phyloP scores from a whole-genome alignment of 2,113 vertebrate species.

The Pristiophorus japonicus region DNA sequence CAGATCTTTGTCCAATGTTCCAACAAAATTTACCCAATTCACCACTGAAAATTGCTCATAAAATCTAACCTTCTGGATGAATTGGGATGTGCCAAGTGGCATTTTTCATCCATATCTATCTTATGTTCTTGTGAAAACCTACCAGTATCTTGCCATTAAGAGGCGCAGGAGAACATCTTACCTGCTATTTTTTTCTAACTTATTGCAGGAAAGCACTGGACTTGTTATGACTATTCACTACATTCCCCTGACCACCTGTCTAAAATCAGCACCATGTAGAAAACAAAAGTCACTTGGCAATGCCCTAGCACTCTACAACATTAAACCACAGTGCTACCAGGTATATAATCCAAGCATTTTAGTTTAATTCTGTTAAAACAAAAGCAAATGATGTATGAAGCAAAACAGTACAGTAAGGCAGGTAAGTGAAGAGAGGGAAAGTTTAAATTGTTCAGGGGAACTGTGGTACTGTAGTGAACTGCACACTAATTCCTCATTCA shows the following conservation, averaged over 20 bases:
- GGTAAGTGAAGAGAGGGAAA: neutral
- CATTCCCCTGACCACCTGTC: neutral
- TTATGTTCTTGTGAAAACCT: neutral
- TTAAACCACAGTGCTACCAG: neutral
- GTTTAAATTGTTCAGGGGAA: neutral
- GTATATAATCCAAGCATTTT: neutral
- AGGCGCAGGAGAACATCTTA: neutral
- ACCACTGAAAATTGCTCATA: neutral
- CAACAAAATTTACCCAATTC: too few species aligned
- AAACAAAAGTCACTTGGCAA: neutral
- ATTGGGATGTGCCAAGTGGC: neutral
- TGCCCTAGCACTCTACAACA: neutral
- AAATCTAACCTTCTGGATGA: neutral
- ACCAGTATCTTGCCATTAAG: neutral
- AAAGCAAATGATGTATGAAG: neutral
- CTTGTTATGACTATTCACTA: neutral
- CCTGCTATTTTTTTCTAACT: neutral
- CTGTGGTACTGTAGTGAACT: neutral
- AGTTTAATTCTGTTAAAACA: neutral
- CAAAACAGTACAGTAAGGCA: neutral
- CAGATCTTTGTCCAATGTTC: too few species aligned
- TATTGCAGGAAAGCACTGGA: neutral
- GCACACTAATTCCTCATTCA: neutral
- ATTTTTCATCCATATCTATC: neutral
- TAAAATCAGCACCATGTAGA: neutral